phyloP scores from a whole-genome alignment of 2,113 vertebrate genomes.

The Grus americana region DNA sequence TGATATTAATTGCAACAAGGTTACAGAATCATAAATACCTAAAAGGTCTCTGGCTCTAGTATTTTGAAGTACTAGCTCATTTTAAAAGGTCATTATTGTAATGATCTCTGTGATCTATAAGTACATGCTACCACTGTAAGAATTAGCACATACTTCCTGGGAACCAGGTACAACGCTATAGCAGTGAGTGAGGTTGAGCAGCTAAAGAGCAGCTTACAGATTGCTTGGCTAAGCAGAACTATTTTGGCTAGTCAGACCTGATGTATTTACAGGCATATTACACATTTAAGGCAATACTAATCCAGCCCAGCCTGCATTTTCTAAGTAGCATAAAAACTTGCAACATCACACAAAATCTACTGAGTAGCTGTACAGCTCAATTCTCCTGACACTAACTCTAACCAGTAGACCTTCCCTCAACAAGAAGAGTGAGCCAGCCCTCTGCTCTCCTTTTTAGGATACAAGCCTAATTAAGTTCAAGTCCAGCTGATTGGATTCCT shows the following conservation, averaged over 20 bases:
- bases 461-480: neutral
- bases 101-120: neutral
- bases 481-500: neutral
- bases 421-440: accelerated
- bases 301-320: neutral
- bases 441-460: neutral
- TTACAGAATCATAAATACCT: neutral
- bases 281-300: neutral
- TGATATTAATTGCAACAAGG: neutral
- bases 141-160: neutral
- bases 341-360: neutral
- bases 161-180: neutral
- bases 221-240: neutral
- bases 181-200: neutral
- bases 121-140: neutral
- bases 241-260: neutral
- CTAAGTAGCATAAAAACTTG: neutral
- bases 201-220: neutral
- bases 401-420: neutral
- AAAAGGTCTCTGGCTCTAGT: neutral
- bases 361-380: neutral
- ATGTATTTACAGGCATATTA: neutral
- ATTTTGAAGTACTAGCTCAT: neutral
- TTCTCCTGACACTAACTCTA: neutral
- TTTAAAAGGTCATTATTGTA: neutral